These are phyloP conservation scores for Epirrhoe alternata DNA, from an alignment of 2,888 invertebrate species.

Conservation along the genomic window DNA sequence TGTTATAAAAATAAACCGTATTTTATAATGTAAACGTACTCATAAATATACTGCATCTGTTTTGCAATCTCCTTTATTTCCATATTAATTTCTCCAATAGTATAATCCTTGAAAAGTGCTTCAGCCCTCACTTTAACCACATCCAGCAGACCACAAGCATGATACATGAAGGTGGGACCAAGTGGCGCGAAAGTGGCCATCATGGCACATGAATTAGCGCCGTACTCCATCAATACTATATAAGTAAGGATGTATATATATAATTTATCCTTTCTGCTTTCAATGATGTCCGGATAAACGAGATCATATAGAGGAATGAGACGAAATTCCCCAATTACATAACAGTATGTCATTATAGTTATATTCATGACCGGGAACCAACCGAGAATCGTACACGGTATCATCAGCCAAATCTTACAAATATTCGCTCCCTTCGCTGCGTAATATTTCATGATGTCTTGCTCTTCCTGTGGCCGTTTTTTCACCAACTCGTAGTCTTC, in stretches of 20 bases:
- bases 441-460: slow-evolving; percentile 10
- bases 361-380: slow-evolving; percentile 21
- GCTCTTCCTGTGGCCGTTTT: slow-evolving; percentile 6
- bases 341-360: slow-evolving; percentile 22
- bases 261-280: slow-evolving; percentile 26
- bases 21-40: slow-evolving; percentile 17
- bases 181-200: slow-evolving; percentile 29
- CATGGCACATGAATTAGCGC: slow-evolving; percentile 5
- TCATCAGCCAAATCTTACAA: slow-evolving; percentile 19
- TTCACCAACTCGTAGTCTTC: slow-evolving; percentile 22
- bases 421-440: slow-evolving; percentile 6
- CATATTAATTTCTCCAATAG: slow-evolving; percentile 6
- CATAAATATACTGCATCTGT: slow-evolving; percentile 34
- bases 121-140: slow-evolving; percentile 22
- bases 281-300: slow-evolving; percentile 32
- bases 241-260: slow-evolving; percentile 20
- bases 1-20: slow-evolving; percentile 3
- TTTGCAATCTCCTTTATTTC: slow-evolving; percentile 30
- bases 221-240: slow-evolving; percentile 4
- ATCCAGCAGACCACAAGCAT: slow-evolving; percentile 40
- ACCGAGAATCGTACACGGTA: neutral
- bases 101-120: slow-evolving; percentile 17
- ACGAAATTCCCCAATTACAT: slow-evolving; percentile 24
- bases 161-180: slow-evolving; percentile 34
- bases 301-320: slow-evolving; percentile 32